Base-by-base conservation (phyloP, 2,888 invertebrate species). In the Polymixis flavicincta region DNA sequence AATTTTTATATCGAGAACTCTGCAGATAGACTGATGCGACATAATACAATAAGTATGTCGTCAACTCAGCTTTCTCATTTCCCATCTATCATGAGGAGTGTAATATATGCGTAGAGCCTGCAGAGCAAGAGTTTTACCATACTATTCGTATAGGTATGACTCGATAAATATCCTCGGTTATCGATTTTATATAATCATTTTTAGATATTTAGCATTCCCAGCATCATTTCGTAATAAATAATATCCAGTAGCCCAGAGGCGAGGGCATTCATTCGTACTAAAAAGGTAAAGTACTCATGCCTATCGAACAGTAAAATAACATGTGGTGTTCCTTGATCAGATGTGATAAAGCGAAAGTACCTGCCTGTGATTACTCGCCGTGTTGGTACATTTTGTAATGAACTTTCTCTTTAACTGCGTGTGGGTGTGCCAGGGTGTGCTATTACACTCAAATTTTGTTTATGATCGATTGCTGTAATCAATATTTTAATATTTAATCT, bases 331-430 rank as follows among this genome's bases (percentile, higher is more conserved):
- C 83, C 81, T 75, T 80, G 76, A 84, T 85, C 80, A 82, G 78
- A 80, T 74, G 78, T 85, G 87, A 87, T 89, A 81, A 88, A 90
- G 86, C 89, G 91, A 90, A 91, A 91, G 92, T 90, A 85, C 84
- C 83, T 82, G 84, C 74, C 55, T 61, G 78, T 63, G 61, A 67
- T 82, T 78, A 81, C 84, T 85, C 71, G 82, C 66, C 75, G 81
- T 80, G 81, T 70, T 71, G 72, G 77, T 86, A 76, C 70, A 78
- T 82, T 86, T 85, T 83, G 88, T 86, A 88, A 88, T 88, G 85
- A 89, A 89, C 91, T 92, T 91, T 92, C 91, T 90, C 91, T 90
- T 87, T 88, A 89, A 90, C 89, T 89, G 86, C 86, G 76, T 84
- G 78, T 87, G 85, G 84, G 82, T 80, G 86, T 80, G 76, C 69